A percentile compares a stretch with the other conserved stretches of the same genome.
These are phyloP conservation scores for Heliconius hermathena DNA, from an alignment of 1,140 invertebrate genomes.

Conservation along the genomic window DNA sequence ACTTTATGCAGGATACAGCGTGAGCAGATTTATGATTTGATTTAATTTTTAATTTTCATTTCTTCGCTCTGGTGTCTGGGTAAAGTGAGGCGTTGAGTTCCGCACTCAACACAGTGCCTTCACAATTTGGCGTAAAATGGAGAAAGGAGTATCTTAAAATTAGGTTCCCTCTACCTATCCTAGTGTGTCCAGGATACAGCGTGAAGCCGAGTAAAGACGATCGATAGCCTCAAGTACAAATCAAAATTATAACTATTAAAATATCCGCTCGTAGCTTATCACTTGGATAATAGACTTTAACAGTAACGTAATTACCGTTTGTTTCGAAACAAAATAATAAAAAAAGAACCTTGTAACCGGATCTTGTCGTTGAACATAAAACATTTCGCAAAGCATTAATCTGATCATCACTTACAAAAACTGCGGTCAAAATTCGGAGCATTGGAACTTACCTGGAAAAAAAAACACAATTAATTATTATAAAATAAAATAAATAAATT, in stretches of 20 bases:
- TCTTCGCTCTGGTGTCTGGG: too few relatives aligned
- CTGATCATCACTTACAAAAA: constrained; percentile 24
- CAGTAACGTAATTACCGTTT: constrained; percentile 45
- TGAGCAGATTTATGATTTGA: too few relatives aligned
- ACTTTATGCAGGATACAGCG: too few relatives aligned
- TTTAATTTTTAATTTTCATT: too few relatives aligned
- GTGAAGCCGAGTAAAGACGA: too few relatives aligned
- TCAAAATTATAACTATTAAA: not conserved
- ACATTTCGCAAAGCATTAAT: constrained; percentile 24
- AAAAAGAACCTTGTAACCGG: constrained; percentile 39
- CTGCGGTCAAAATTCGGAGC: constrained; percentile 21
- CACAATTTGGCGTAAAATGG: too few relatives aligned
- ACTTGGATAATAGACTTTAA: constrained; percentile 28
- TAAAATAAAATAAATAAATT: not conserved
- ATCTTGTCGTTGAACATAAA: constrained; percentile 36
- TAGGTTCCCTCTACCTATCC: too few relatives aligned
- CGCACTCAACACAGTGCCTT: too few relatives aligned
- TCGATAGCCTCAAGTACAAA: too few relatives aligned
- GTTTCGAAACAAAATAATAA: constrained; percentile 31
- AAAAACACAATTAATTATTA: constrained; percentile 27
- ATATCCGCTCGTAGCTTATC: constrained; percentile 22
- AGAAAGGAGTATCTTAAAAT: too few relatives aligned
- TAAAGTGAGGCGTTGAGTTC: too few relatives aligned
- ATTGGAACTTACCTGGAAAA: constrained; percentile 50
- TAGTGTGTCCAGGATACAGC: too few relatives aligned